Evolutionary conservation across 2,888 invertebrate genomes (phyloP).

Genomic region (Chrysina gloriosa): DNA sequence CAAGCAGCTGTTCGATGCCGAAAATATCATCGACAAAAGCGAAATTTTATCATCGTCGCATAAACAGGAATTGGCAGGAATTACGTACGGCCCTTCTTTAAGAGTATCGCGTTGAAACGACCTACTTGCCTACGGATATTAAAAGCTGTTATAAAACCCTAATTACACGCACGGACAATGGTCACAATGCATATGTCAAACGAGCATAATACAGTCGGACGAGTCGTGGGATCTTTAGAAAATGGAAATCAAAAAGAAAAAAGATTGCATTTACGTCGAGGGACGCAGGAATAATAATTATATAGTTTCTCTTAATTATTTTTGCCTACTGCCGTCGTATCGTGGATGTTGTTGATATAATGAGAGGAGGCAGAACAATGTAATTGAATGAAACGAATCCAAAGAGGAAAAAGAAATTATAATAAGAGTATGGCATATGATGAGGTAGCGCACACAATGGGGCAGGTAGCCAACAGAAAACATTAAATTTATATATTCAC

Average conservation of each 20-base stretch:
- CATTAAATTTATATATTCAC: constrained; percentile 31
- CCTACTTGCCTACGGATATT: background rate
- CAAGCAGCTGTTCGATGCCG: constrained; percentile 23
- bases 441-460: constrained; percentile 12
- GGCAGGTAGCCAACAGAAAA: constrained; percentile 31
- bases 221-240: too few species aligned
- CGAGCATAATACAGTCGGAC: too few species aligned
- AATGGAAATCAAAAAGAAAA: background rate
- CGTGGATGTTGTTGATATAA: constrained; percentile 4
- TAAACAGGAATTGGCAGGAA: background rate
- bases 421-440: constrained; percentile 6
- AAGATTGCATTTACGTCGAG: background rate
- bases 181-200: constrained; percentile 20
- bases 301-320: constrained; percentile 34
- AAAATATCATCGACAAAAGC: background rate
- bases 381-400: background rate
- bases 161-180: constrained; percentile 11
- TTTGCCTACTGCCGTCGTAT: background rate
- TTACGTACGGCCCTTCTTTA: background rate
- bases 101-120: background rate
- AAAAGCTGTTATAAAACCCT: background rate
- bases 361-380: constrained; percentile 15
- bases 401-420: background rate
- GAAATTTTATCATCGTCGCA: background rate
- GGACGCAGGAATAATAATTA: constrained; percentile 25